phyloP scores from a whole-genome alignment of 2,797 vertebrate species.

The Platalea minor region DNA sequence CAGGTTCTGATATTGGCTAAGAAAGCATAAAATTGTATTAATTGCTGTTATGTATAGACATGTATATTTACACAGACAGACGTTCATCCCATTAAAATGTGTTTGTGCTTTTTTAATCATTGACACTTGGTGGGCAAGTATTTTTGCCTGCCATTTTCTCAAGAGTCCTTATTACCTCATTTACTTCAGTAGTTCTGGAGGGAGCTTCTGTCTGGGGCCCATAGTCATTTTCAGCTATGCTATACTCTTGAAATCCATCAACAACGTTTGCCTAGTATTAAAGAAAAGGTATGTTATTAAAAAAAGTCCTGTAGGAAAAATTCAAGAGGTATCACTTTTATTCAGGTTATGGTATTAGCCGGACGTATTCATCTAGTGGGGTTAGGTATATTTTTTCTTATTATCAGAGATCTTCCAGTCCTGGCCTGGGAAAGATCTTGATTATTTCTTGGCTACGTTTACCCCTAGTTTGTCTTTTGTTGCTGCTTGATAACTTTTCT shows the following conservation, averaged over 20 bases:
- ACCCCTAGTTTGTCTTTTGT: conserved; percentile 90
- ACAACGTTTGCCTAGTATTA: conserved; percentile 86
- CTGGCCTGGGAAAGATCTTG: conserved; percentile 86
- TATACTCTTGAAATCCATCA: conserved; percentile 85
- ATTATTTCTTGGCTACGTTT: conserved; percentile 85
- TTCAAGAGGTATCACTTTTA: conserved; percentile 57
- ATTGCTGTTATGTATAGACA: not conserved
- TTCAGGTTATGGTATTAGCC: conserved; percentile 75
- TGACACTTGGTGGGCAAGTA: not conserved
- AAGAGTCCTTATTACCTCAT: conserved; percentile 83
- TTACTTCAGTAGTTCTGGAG: conserved; percentile 79
- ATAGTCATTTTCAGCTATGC: conserved; percentile 86
- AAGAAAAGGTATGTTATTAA: conserved; percentile 63
- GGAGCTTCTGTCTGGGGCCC: conserved; percentile 86
- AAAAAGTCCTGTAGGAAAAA: not conserved
- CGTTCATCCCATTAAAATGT: not conserved
- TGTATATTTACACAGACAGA: not conserved
- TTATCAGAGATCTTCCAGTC: conserved; percentile 94
- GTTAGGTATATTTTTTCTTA: conserved; percentile 78
- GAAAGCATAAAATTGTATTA: not conserved
- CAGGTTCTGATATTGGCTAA: not conserved
- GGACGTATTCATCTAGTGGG: conserved; percentile 78
- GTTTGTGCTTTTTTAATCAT: not conserved
- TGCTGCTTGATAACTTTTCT: conserved; percentile 88
- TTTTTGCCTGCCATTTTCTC: not conserved